These are phyloP conservation scores for Eupithecia centaureata DNA, from an alignment of 2,888 invertebrate species.

Conservation along the genomic window DNA sequence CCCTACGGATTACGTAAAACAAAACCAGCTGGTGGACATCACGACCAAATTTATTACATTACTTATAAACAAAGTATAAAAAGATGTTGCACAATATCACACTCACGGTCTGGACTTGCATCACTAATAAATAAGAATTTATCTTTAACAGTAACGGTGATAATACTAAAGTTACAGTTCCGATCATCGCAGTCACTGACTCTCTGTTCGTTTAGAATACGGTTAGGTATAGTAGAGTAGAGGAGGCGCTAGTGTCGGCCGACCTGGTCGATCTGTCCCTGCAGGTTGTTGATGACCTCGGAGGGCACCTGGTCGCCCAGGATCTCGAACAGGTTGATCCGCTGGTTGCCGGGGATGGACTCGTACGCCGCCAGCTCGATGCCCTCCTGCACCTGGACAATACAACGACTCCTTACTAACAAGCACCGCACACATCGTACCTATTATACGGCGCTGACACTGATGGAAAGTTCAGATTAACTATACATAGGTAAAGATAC, in stretches of 20 bases:
- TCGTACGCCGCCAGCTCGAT: constrained; percentile 94
- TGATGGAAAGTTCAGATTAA: constrained; percentile 22
- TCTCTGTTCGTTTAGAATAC: constrained; percentile 1
- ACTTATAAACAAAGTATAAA: constrained; percentile 78
- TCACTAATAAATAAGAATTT: constrained; percentile 72
- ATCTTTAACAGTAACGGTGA: constrained; percentile 39
- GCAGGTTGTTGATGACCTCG: constrained; percentile 94
- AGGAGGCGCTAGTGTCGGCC: constrained; percentile 83
- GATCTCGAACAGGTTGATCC: constrained; percentile 92
- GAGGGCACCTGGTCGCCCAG: constrained; percentile 93
- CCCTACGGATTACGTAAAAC: constrained; percentile 60
- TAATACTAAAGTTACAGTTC: constrained; percentile 32
- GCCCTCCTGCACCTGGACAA: constrained; percentile 89
- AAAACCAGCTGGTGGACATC: constrained; percentile 61
- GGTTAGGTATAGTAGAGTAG: constrained; percentile 6
- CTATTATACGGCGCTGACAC: not conserved
- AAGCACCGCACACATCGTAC: not conserved
- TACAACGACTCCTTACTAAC: not conserved
- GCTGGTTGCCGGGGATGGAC: constrained; percentile 93
- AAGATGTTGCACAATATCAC: constrained; percentile 78
- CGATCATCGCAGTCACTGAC: constrained; percentile 20
- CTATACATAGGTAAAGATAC: not conserved
- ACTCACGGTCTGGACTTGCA: constrained; percentile 69
- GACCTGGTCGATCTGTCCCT: constrained; percentile 92
- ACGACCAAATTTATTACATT: constrained; percentile 69